Evolutionary conservation across 1,140 invertebrate species (phyloP).

Genomic region (Drosophila nikananu): DNA sequence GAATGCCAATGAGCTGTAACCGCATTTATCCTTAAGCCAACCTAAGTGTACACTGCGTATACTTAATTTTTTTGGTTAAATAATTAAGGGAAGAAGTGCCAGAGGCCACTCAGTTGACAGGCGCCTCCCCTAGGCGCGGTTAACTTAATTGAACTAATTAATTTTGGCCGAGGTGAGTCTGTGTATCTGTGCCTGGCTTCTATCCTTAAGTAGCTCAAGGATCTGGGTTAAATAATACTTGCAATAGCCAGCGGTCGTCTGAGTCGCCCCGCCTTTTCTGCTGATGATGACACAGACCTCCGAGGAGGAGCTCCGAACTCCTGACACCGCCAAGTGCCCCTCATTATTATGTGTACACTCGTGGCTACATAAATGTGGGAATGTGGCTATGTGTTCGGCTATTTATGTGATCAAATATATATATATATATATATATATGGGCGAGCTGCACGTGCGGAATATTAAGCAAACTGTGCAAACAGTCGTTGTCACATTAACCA

Average conservation of each 20-base stretch:
- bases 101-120: constrained; percentile 2
- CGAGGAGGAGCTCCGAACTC: constrained; percentile 37
- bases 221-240: constrained; percentile 27
- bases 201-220: constrained; percentile 44
- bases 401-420: not conserved
- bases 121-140: constrained; percentile 42
- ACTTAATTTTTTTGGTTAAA: constrained; percentile 46
- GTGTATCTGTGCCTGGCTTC: constrained; percentile 39
- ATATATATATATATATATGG: not conserved
- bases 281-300: constrained; percentile 66
- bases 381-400: constrained; percentile 5
- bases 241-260: constrained; percentile 26
- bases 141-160: constrained; percentile 71
- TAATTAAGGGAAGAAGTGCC: constrained; percentile 9
- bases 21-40: constrained; percentile 14
- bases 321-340: constrained; percentile 34
- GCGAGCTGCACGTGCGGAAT: constrained; percentile 53
- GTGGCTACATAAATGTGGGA: constrained; percentile 9
- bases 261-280: constrained; percentile 35
- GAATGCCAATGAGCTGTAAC: constrained; percentile 41
- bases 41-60: constrained; percentile 32
- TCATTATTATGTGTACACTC: constrained; percentile 43
- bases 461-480: constrained; percentile 68
- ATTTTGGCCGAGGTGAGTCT: constrained; percentile 63
- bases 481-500: constrained; percentile 56